phyloP scores from a whole-genome alignment of 2,113 vertebrate species.

The Vulpes ferrilata region DNA sequence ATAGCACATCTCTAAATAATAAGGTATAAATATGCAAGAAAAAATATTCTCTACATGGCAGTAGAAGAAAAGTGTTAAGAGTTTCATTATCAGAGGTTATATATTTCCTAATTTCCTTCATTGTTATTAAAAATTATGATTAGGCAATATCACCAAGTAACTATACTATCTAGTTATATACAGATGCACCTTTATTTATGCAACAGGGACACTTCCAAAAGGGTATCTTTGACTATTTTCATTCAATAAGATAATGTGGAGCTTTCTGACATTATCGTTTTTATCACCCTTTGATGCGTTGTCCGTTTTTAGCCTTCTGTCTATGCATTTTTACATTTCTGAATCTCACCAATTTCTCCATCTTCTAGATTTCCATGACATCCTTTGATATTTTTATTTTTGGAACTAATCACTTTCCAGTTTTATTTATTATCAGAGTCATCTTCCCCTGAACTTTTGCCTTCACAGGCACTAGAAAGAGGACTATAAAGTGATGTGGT shows the following conservation, averaged over 20 bases:
- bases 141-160: background rate
- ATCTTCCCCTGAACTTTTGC: background rate
- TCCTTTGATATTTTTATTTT: conserved; percentile 8
- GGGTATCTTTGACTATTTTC: background rate
- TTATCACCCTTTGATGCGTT: background rate
- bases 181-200: background rate
- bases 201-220: background rate
- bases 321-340: background rate
- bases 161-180: background rate
- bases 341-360: background rate
- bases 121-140: conserved; percentile 10
- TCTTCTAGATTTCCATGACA: background rate
- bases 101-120: background rate
- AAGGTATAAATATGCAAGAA: background rate
- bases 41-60: background rate
- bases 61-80: background rate
- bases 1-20: background rate
- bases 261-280: background rate
- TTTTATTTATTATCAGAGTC: background rate
- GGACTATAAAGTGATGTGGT: background rate
- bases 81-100: background rate
- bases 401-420: background rate
- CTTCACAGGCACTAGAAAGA: background rate
- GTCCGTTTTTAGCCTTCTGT: background rate
- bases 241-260: background rate